These are phyloP conservation scores for Hippocampus abdominalis DNA, from an alignment of 2,113 vertebrate genomes.

Conservation along the genomic window DNA sequence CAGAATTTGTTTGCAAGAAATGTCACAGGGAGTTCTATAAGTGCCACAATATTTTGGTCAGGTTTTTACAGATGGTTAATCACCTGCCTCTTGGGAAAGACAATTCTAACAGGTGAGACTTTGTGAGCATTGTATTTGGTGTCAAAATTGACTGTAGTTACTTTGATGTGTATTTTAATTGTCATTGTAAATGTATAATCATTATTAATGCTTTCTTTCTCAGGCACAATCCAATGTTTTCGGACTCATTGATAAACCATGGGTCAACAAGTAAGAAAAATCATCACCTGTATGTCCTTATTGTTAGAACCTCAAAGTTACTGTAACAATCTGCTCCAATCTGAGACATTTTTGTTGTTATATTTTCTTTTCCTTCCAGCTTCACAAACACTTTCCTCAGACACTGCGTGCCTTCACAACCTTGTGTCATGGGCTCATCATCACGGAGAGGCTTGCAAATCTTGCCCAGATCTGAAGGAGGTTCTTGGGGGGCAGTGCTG, in stretches of 20 bases:
- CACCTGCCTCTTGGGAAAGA: slow-evolving; percentile 61
- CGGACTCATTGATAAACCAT: slow-evolving; percentile 24
- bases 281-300: neutral
- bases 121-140: neutral
- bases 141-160: neutral
- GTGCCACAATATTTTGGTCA: slow-evolving; percentile 82
- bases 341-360: neutral
- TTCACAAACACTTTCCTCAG: slow-evolving; percentile 70
- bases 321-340: neutral
- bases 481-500: slow-evolving; percentile 82
- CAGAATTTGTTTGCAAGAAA: slow-evolving; percentile 88
- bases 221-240: slow-evolving; percentile 53
- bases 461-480: slow-evolving; percentile 80
- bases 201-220: slow-evolving; percentile 15
- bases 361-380: slow-evolving; percentile 21
- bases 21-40: slow-evolving; percentile 95
- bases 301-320: neutral
- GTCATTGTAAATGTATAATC: neutral
- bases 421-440: slow-evolving; percentile 86
- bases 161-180: neutral
- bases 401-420: slow-evolving; percentile 78
- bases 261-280: slow-evolving; percentile 44
- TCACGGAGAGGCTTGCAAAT: slow-evolving; percentile 77
- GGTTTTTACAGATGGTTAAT: slow-evolving; percentile 89
- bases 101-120: slow-evolving; percentile 68